Conservation (phyloP, 1,140 invertebrate species). For the Coenobita brevimanus region DNA sequence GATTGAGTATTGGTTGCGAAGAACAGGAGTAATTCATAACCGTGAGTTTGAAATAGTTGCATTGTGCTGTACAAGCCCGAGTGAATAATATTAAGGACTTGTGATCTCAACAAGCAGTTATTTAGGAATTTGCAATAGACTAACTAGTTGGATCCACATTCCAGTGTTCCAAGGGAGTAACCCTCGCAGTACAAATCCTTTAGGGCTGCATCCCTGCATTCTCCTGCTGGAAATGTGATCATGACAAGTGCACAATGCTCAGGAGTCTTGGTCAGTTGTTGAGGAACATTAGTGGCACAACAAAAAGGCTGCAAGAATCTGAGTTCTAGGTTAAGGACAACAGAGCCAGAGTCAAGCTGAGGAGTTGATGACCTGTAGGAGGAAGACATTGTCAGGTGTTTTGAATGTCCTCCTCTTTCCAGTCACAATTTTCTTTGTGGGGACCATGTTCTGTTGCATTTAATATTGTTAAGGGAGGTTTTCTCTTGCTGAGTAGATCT, state of each 20-base stretch:
- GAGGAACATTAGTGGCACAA: constrained; percentile 36
- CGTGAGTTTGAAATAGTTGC: constrained; percentile 30
- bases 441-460: constrained; percentile 30
- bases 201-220: constrained; percentile 53
- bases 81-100: constrained; percentile 60
- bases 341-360: constrained; percentile 9
- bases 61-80: constrained; percentile 59
- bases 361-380: constrained; percentile 41
- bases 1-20: constrained; percentile 48
- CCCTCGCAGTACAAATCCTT: constrained; percentile 63
- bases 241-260: constrained; percentile 56
- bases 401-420: constrained; percentile 18
- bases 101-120: constrained; percentile 61
- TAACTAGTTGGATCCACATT: constrained; percentile 52
- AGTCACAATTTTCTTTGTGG: constrained; percentile 40
- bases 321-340: constrained; percentile 41
- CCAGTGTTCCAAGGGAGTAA: constrained; percentile 56
- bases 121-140: constrained; percentile 20
- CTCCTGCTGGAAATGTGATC: constrained; percentile 50
- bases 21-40: constrained; percentile 25
- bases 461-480: constrained; percentile 42
- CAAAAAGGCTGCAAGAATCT: constrained; percentile 34
- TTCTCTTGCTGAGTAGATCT: constrained; percentile 48
- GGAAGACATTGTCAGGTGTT: constrained; percentile 21
- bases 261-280: constrained; percentile 57